Evolutionary conservation across 2,113 vertebrate species (phyloP).

Genomic region (Beaufortia kweichowensis): DNA sequence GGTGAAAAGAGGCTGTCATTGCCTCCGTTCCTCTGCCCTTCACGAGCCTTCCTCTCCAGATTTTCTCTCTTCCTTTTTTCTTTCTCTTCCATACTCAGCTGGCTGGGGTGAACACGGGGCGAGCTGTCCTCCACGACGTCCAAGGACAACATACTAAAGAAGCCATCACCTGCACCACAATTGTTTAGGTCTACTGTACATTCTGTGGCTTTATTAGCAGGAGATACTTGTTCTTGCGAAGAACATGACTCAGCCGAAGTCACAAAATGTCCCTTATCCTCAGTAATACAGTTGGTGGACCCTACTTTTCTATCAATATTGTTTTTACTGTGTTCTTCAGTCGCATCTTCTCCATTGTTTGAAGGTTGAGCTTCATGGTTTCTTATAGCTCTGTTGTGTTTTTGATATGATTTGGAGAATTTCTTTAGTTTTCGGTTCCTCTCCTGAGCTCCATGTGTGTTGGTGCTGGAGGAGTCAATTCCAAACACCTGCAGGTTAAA

Average conservation of each 20-base stretch:
- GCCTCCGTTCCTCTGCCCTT: constrained; percentile 50
- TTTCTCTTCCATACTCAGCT: constrained; percentile 76
- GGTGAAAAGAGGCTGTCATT: constrained; percentile 80
- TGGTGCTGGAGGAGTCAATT: constrained; percentile 90
- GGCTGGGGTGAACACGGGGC: constrained; percentile 62
- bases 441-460: constrained; percentile 89
- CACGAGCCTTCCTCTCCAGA: constrained; percentile 75
- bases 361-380: background rate
- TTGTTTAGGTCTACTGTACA: constrained; percentile 54
- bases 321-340: constrained; percentile 7
- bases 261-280: background rate
- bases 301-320: background rate
- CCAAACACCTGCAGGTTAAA: constrained; percentile 90
- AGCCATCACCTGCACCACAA: constrained; percentile 62
- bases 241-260: background rate
- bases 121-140: constrained; percentile 71
- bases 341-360: background rate
- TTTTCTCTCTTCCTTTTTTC: constrained; percentile 79
- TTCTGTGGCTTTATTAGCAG: background rate
- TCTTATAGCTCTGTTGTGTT: constrained; percentile 26
- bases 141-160: constrained; percentile 75
- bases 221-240: background rate
- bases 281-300: background rate
- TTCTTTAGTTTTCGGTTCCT: constrained; percentile 94
- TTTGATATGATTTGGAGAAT: constrained; percentile 84